phyloP scores from a whole-genome alignment of 2,113 vertebrate genomes.

The Lepus americanus region DNA sequence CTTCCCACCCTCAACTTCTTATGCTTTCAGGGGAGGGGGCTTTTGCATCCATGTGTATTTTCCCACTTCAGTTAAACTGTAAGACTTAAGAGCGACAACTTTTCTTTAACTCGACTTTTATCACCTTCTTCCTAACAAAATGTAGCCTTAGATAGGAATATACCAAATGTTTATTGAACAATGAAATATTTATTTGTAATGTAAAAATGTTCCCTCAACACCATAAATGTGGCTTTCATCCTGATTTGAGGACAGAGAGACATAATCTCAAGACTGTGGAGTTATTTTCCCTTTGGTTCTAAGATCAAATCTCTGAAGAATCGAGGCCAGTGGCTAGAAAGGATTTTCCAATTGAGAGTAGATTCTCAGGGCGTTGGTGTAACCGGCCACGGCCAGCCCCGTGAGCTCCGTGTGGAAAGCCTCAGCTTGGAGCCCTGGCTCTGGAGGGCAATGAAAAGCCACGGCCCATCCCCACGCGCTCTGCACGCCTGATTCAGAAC shows the following conservation, averaged over 20 bases:
- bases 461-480: not conserved
- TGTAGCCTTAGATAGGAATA: not conserved
- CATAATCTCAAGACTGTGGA: not conserved
- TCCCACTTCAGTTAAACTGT: not conserved
- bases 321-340: not conserved
- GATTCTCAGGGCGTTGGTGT: not conserved
- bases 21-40: not conserved
- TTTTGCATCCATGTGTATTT: not conserved
- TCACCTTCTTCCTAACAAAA: conserved; percentile 33
- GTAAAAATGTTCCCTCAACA: conserved; percentile 48
- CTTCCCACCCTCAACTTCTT: not conserved
- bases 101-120: conserved; percentile 45
- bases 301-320: not conserved
- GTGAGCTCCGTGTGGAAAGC: not conserved
- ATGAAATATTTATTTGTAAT: conserved; percentile 7
- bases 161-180: conserved; percentile 30
- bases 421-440: not conserved
- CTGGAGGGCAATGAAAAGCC: not conserved
- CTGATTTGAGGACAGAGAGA: conserved; percentile 9
- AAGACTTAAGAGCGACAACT: conserved; percentile 43
- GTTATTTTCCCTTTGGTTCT: conserved; percentile 23
- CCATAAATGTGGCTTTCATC: not conserved
- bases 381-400: not conserved
- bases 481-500: not conserved
- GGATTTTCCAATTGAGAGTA: not conserved